These are phyloP conservation scores for Galagoides demidoff DNA, from an alignment of 2,797 vertebrate species.

Conservation along the genomic window DNA sequence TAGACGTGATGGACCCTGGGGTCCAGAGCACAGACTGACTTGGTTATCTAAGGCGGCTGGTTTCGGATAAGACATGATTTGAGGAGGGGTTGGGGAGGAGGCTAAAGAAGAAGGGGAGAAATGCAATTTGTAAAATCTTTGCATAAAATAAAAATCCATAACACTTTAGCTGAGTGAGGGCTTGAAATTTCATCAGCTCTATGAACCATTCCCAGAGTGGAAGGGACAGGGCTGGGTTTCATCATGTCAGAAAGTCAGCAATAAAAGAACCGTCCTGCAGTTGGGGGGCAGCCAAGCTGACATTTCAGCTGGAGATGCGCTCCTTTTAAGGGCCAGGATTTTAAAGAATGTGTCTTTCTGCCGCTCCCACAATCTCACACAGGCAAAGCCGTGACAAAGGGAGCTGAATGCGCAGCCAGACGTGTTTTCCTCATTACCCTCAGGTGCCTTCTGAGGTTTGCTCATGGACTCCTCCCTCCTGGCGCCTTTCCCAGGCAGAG, in stretches of 20 bases:
- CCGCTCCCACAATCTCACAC: slow-evolving; percentile 75
- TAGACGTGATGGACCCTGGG: slow-evolving; percentile 55
- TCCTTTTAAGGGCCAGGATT: slow-evolving; percentile 76
- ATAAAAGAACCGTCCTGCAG: slow-evolving; percentile 52
- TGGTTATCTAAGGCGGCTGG: neutral
- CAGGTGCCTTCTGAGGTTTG: slow-evolving; percentile 72
- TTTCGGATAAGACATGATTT: slow-evolving; percentile 1
- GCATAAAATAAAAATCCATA: slow-evolving; percentile 69
- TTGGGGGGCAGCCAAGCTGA: slow-evolving; percentile 62
- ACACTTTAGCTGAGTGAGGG: slow-evolving; percentile 52
- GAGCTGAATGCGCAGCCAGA: slow-evolving; percentile 66
- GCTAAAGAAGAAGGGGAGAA: slow-evolving; percentile 60
- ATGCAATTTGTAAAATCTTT: slow-evolving; percentile 72
- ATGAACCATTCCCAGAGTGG: slow-evolving; percentile 7
- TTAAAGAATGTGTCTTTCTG: slow-evolving; percentile 81
- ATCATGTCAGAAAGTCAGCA: slow-evolving; percentile 70
- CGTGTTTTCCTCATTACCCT: slow-evolving; percentile 82
- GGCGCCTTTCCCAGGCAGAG: slow-evolving; percentile 67
- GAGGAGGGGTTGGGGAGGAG: neutral
- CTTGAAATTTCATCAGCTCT: slow-evolving; percentile 74
- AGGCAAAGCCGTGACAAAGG: slow-evolving; percentile 48
- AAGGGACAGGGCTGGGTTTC: slow-evolving; percentile 56
- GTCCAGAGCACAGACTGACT: slow-evolving; percentile 37
- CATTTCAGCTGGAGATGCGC: slow-evolving; percentile 65
- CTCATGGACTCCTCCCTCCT: slow-evolving; percentile 70